These are phyloP conservation scores for Frankliniella fusca DNA, from an alignment of 2,888 invertebrate species.

Conservation along the genomic window DNA sequence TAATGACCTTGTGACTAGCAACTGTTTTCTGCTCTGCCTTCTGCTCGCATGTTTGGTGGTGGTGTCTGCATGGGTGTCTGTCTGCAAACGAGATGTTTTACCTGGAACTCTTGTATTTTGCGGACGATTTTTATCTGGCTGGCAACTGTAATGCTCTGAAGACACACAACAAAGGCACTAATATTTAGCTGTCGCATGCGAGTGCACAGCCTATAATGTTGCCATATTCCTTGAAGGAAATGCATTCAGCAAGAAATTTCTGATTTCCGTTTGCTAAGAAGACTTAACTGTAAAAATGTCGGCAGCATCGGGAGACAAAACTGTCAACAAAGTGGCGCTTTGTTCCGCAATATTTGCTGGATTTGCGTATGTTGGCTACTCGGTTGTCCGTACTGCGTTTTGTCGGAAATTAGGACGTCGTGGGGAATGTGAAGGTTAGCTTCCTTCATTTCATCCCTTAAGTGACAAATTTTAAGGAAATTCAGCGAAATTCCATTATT, in stretches of 20 bases:
- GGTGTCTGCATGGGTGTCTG: not conserved
- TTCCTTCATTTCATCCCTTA: not conserved
- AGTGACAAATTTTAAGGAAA: not conserved
- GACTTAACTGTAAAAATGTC: not conserved
- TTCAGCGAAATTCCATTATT: not conserved
- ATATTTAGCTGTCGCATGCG: too few relatives aligned
- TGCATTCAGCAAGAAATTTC: not conserved
- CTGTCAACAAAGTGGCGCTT: conserved; percentile 39
- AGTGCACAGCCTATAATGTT: not conserved
- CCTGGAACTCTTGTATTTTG: not conserved
- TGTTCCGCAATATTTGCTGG: conserved; percentile 49
- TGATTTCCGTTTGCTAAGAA: not conserved
- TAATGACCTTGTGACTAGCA: not conserved
- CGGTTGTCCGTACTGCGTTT: conserved; percentile 48
- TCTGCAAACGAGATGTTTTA: not conserved
- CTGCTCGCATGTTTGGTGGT: not conserved
- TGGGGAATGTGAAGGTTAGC: conserved; percentile 44
- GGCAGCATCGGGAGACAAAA: conserved; percentile 44
- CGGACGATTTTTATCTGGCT: not conserved
- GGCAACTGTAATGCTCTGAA: not conserved
- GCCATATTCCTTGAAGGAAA: not conserved
- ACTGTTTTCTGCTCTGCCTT: conserved; percentile 8
- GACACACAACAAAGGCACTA: not conserved
- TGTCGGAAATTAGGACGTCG: conserved; percentile 45
- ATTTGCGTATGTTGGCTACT: conserved; percentile 52